phyloP scores from a whole-genome alignment of 53 echinoderm and acorn worm species.

The Crossaster papposus region DNA sequence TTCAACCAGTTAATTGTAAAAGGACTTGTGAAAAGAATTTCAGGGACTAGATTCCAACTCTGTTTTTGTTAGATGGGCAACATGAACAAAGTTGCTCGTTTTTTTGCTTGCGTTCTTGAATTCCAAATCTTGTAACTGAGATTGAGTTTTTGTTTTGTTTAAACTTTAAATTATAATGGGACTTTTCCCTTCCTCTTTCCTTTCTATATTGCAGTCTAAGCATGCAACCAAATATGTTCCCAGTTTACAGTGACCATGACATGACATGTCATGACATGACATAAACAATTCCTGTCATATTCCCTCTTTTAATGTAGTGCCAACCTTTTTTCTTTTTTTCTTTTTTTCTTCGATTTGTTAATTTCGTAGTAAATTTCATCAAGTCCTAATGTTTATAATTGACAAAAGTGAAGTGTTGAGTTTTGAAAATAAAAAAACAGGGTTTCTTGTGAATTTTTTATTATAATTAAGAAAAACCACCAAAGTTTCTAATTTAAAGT shows the following conservation, averaged over 20 bases:
- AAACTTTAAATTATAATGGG: not conserved
- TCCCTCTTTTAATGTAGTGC: not conserved
- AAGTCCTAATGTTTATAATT: not conserved
- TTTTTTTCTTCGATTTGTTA: not conserved
- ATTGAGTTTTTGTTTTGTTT: not conserved
- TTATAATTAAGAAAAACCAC: not conserved
- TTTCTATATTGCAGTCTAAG: not conserved
- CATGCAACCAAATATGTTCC: not conserved
- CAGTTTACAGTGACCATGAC: not conserved
- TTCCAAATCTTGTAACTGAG: too few relatives aligned
- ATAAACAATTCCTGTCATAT: too few relatives aligned
- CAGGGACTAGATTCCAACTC: too few relatives aligned
- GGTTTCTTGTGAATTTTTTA: not conserved
- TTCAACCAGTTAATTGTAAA: too few relatives aligned
- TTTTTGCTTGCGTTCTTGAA: too few relatives aligned
- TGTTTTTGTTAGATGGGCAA: too few relatives aligned
- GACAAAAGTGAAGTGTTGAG: not conserved
- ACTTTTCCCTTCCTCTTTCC: not conserved
- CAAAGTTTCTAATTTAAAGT: not conserved
- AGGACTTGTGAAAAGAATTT: too few relatives aligned
- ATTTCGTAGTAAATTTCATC: not conserved
- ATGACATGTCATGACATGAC: too few relatives aligned
- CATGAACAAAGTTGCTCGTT: too few relatives aligned
- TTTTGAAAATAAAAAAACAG: conserved; percentile 2
- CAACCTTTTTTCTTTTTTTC: too few relatives aligned